Base-by-base conservation (phyloP, 2,888 invertebrate species). In the Idaea aversata region DNA sequence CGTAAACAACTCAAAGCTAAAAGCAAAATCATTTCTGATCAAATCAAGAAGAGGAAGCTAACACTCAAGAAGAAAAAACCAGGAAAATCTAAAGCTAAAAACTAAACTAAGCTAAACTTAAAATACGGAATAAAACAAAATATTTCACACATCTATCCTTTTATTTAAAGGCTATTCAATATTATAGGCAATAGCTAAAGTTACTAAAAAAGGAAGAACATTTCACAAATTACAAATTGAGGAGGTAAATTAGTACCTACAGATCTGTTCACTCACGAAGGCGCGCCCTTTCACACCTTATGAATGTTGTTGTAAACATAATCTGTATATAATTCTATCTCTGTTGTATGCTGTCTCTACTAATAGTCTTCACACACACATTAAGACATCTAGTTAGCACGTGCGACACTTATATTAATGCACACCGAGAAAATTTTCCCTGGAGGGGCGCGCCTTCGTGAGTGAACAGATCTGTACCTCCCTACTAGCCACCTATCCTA, bases 1-100 rank as follows among this genome's bases (percentile, higher is more conserved):
- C 85, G 93, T 15, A 93, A 93, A 77, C 93, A 93, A 71, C 84
- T 93, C 1, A 92, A 88, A 75, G 90, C 89, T 5, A 91, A 92
- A 71, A 90, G 88, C 74, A 93, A 93, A 75, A 81, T 85, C 3
- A 92, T 92, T 67, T 91, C 91, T 16, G 89, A 89, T 70, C 88
- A 93, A 78, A 93, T 93, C 16, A 93, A 92, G 70, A 92, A 91
- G 72, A 84, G 90, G 67, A 92, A 90, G 77, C 88, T 86, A 76
- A 86, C 86, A 63, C 80, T 89, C 38, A 88, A 87, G 73, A 91
- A 88, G 77, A 90, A 88, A 72, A 89, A 86, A 69, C 79, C 83
- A 64, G 73, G 76, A 47, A 88, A 88, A 77, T 80, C 76, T 57
- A 88, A 88, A 77, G 81, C 76, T 65, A 81, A 76, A 78, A 5